Percentiles rank a stretch among this genome's conserved stretches.
Conservation (phyloP, 2,797 vertebrate species). For the Carcharodon carcharias region DNA sequence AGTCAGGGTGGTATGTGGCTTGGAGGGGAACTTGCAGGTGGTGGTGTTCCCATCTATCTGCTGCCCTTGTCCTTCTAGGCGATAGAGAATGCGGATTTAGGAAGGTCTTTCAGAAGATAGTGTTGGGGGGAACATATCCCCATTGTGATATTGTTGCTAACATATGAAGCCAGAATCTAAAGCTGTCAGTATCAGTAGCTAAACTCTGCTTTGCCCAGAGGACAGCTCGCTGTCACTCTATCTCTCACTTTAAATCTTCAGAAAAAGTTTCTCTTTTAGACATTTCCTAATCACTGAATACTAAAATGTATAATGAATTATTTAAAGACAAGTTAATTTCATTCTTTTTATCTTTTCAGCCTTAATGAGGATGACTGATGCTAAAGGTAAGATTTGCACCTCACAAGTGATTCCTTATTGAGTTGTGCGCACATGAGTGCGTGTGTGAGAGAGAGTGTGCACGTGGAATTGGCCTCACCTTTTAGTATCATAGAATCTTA, state of each 20-base stretch:
- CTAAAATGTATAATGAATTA: neutral
- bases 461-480: neutral
- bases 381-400: neutral
- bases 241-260: neutral
- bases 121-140: neutral
- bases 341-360: neutral
- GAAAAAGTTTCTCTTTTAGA: neutral
- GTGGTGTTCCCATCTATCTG: neutral
- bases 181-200: neutral
- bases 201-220: neutral
- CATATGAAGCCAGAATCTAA: too few relatives aligned
- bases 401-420: neutral
- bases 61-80: neutral
- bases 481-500: neutral
- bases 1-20: neutral
- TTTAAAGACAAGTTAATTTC: neutral
- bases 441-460: too few relatives aligned
- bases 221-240: neutral
- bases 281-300: neutral
- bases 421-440: neutral
- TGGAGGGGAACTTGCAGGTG: neutral
- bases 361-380: neutral
- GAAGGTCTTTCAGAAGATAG: neutral
- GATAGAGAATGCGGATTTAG: neutral
- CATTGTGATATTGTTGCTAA: neutral